Evolutionary conservation across 2,797 vertebrate species (phyloP).

Genomic region (Myiotriccus ornatus): DNA sequence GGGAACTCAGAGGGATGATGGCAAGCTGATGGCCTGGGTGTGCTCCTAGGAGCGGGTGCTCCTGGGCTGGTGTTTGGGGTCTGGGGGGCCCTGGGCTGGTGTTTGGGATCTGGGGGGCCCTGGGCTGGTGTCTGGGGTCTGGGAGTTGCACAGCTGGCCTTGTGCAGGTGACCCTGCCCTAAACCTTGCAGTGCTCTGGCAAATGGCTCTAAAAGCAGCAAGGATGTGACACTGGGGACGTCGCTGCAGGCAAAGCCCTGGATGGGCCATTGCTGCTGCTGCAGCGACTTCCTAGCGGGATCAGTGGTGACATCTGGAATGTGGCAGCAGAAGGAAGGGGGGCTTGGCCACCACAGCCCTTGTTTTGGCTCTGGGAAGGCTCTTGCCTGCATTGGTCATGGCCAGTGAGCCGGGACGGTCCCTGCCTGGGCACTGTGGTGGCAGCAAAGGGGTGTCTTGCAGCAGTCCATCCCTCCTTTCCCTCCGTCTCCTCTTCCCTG

Average conservation of each 20-base stretch:
- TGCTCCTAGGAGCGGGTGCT: neutral
- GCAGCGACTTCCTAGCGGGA: neutral
- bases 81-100: neutral
- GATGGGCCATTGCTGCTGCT: neutral
- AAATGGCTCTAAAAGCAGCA: neutral
- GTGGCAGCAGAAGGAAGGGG: neutral
- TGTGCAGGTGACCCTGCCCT: neutral
- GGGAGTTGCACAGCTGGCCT: rapidly evolving
- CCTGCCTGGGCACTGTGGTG: neutral
- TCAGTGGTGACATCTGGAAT: neutral
- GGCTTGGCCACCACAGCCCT: neutral
- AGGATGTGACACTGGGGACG: neutral
- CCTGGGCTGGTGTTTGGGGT: neutral
- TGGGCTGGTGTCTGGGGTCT: neutral
- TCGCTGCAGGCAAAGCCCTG: neutral
- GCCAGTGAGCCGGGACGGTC: neutral
- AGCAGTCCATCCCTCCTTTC: neutral
- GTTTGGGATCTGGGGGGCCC: no score
- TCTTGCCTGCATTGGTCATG: neutral
- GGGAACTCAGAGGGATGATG: neutral
- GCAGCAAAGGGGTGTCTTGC: neutral
- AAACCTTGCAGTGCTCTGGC: neutral
- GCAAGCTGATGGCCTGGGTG: neutral
- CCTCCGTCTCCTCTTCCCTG: neutral
- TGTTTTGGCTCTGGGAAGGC: neutral